Evolutionary conservation across 2,113 vertebrate genomes (phyloP).

Genomic region (Thinocorus orbignyianus): DNA sequence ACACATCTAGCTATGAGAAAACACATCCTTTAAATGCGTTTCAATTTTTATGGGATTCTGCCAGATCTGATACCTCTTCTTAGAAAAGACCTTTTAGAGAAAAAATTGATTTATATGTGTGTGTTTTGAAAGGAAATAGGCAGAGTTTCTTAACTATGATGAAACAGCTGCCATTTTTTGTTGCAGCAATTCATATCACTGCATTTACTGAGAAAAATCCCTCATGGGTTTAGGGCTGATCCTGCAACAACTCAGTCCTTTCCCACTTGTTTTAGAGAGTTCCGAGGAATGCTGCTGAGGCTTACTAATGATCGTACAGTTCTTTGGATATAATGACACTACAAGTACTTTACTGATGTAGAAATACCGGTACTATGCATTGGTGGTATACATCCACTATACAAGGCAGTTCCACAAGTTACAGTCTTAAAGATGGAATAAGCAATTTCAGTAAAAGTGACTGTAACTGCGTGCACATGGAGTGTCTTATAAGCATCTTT

Average conservation of each 20-base stretch:
- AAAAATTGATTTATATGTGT: neutral
- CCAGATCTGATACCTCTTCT: neutral
- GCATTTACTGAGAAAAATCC: neutral
- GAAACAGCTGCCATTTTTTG: neutral
- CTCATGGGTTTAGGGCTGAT: neutral
- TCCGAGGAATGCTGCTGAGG: neutral
- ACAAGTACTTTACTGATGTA: neutral
- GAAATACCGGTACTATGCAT: neutral
- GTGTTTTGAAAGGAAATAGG: neutral
- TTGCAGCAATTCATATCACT: neutral
- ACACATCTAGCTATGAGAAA: neutral
- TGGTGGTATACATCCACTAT: neutral
- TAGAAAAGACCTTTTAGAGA: neutral
- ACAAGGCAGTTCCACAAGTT: neutral
- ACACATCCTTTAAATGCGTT: neutral
- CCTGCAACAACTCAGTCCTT: neutral
- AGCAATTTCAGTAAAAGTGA: neutral
- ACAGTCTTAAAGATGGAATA: neutral
- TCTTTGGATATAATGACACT: neutral
- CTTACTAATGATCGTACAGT: neutral
- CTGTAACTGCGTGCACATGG: fast-evolving
- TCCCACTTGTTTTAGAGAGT: neutral
- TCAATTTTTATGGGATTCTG: neutral
- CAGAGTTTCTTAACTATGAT: neutral
- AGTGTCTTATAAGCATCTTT: neutral